Conservation (phyloP, 2,888 invertebrate species). For the Drosophila lutescens region DNA sequence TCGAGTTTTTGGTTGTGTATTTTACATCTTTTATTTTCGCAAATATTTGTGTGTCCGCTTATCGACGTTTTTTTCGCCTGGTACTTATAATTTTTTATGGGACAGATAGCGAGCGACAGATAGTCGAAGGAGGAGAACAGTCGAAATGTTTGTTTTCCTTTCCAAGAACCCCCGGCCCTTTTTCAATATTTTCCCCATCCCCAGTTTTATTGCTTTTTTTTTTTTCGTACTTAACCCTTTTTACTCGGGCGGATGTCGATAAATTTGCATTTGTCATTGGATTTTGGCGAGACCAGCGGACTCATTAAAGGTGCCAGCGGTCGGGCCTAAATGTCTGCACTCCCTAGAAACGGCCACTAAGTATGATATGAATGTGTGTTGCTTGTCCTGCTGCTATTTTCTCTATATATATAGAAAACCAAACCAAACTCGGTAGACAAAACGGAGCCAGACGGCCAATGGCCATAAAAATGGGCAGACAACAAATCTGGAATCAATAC, state of each 20-base stretch:
- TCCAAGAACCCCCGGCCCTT: not conserved
- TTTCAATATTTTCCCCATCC: not conserved
- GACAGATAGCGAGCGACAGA: slow-evolving; percentile 14
- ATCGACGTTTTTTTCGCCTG: not conserved
- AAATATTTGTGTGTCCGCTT: slow-evolving; percentile 25
- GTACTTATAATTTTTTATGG: slow-evolving; percentile 11
- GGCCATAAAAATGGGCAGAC: slow-evolving; percentile 68
- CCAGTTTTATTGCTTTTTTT: not conserved
- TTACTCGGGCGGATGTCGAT: slow-evolving; percentile 22
- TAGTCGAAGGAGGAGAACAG: slow-evolving; percentile 14
- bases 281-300: not conserved
- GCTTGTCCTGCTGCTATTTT: not conserved
- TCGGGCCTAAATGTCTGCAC: slow-evolving; percentile 5
- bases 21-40: slow-evolving; percentile 14
- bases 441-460: slow-evolving; percentile 59
- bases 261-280: slow-evolving; percentile 12
- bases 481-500: slow-evolving; percentile 49
- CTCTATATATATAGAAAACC: not conserved
- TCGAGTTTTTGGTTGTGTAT: not conserved
- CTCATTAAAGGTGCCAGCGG: slow-evolving; percentile 26
- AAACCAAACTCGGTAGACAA: slow-evolving; percentile 58
- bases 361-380: no score
- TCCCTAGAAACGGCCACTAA: not conserved
- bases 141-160: slow-evolving; percentile 3
- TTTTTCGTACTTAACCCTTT: not conserved